phyloP scores from a whole-genome alignment of 2,113 vertebrate species.

The Solea senegalensis region DNA sequence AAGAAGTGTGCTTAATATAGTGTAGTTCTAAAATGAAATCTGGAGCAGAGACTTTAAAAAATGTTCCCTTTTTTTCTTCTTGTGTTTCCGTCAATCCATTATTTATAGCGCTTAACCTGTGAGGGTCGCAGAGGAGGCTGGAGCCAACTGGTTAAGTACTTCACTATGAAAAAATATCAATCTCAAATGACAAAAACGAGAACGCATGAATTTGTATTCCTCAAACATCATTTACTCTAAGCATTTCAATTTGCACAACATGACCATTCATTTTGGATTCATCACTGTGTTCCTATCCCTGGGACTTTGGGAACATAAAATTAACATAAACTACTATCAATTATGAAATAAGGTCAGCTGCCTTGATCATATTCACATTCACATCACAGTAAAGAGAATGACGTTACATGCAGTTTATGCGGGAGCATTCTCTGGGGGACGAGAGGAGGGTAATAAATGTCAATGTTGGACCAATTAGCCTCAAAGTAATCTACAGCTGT shows the following conservation, averaged over 20 bases:
- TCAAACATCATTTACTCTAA: conserved; percentile 2
- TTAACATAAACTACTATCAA: conserved; percentile 63
- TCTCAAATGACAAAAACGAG: not conserved
- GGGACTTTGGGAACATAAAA: conserved; percentile 51
- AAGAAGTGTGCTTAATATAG: too few species aligned
- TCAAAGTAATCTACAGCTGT: conserved; percentile 77
- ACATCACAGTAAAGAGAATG: conserved; percentile 48
- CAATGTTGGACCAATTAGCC: conserved; percentile 74
- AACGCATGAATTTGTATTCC: conserved; percentile 9
- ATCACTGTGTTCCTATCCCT: conserved; percentile 39
- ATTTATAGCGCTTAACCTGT: too few species aligned
- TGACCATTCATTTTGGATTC: conserved; percentile 40
- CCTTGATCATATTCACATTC: conserved; percentile 45
- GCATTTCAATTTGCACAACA: conserved; percentile 14
- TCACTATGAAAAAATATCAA: too few species aligned
- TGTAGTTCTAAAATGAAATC: not conserved
- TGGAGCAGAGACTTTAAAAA: not conserved
- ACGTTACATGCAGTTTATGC: conserved; percentile 45
- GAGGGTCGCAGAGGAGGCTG: too few species aligned
- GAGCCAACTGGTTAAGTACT: too few species aligned
- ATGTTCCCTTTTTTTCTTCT: too few species aligned
- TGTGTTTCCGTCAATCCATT: too few species aligned
- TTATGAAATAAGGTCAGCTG: conserved; percentile 61
- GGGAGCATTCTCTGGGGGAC: conserved; percentile 41
- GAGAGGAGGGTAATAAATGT: conserved; percentile 60